Evolutionary conservation across 2,888 invertebrate species (phyloP).

Genomic region (Lampropteryx suffumata): DNA sequence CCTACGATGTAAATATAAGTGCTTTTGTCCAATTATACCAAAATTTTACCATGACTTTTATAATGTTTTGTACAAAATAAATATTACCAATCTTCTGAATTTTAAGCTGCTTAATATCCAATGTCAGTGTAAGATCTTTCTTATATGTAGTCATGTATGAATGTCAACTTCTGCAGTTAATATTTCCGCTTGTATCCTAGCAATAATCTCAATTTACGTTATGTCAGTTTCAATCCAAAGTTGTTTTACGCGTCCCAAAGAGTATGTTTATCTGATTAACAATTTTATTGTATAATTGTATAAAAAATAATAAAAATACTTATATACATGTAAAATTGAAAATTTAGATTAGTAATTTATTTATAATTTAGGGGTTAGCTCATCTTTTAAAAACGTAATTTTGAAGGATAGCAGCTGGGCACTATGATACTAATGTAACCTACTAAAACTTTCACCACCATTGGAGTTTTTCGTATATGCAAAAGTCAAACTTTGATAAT

Average conservation of each 20-base stretch:
- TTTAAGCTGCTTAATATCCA: constrained; percentile 4
- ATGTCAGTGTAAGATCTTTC: constrained; percentile 7
- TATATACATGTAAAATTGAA: constrained; percentile 79
- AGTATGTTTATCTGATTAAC: constrained; percentile 72
- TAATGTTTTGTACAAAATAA: constrained; percentile 66
- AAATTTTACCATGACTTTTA: constrained; percentile 66
- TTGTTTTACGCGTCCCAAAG: constrained; percentile 77
- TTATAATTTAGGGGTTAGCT: constrained; percentile 66
- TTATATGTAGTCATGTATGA: constrained; percentile 3
- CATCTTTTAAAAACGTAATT: constrained; percentile 75
- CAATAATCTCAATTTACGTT: constrained; percentile 18
- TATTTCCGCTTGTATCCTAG: constrained; percentile 13
- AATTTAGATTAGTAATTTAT: constrained; percentile 80
- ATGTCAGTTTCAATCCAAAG: constrained; percentile 68
- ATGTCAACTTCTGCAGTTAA: constrained; percentile 25
- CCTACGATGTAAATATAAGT: constrained; percentile 17
- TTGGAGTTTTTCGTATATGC: constrained; percentile 45
- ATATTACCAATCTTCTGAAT: constrained; percentile 21
- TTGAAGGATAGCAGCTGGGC: constrained; percentile 69
- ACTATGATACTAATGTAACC: constrained; percentile 59
- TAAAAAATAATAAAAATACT: constrained; percentile 74
- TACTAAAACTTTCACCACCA: constrained; percentile 49
- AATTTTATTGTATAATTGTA: constrained; percentile 82
- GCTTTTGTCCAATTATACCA: constrained; percentile 45
- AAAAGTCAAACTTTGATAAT: constrained; percentile 76